These are phyloP conservation scores for Trachelus tabidus DNA, from an alignment of 2,888 invertebrate genomes.

Conservation along the genomic window DNA sequence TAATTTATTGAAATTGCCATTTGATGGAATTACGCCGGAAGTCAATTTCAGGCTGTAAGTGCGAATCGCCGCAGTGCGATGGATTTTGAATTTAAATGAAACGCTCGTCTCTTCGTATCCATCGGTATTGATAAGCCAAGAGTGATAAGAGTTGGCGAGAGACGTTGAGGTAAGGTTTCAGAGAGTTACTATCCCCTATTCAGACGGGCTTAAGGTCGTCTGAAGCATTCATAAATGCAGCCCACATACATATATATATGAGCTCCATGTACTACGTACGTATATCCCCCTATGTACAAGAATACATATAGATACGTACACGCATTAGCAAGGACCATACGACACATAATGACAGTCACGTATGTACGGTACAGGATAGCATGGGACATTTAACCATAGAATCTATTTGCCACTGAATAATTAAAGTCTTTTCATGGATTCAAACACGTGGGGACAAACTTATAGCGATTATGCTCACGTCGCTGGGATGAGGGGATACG, in stretches of 20 bases:
- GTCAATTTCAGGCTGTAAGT: not conserved
- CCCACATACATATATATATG: not conserved
- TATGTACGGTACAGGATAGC: not conserved
- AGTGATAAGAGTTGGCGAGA: not conserved
- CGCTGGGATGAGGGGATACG: not conserved
- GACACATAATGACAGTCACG: not conserved
- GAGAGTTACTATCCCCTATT: slow-evolving; percentile 31
- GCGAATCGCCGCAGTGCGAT: not conserved
- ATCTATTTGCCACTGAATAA: not conserved
- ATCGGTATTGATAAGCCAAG: slow-evolving; percentile 38
- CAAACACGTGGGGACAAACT: not conserved
- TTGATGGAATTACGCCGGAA: not conserved
- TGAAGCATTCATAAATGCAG: slow-evolving; percentile 34
- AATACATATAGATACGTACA: not conserved
- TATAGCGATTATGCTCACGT: not conserved
- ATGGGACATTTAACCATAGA: not conserved
- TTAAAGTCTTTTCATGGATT: not conserved
- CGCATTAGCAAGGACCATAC: not conserved
- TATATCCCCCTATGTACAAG: not conserved
- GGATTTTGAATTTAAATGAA: not conserved
- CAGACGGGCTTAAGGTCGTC: slow-evolving; percentile 35
- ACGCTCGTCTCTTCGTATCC: slow-evolving; percentile 17
- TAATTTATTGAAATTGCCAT: not conserved
- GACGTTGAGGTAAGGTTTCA: not conserved
- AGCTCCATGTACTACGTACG: not conserved